Percentiles rank a stretch among this genome's conserved stretches.
Conservation (phyloP, 2,113 vertebrate genomes). For the Dipodomys ordii region DNA sequence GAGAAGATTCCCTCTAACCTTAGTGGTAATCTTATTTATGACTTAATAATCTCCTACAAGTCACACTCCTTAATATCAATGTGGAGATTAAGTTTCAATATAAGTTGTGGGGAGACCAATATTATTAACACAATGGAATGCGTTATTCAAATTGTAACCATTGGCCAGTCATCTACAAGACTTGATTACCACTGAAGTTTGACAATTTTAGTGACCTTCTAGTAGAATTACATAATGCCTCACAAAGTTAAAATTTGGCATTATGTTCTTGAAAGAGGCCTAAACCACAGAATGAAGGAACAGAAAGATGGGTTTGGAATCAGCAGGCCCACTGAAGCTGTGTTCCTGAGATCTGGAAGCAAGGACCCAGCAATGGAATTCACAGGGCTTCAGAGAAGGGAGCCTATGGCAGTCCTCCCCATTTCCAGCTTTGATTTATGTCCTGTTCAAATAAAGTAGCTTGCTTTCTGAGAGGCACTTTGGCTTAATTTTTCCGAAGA, state of each 20-base stretch:
- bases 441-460: conserved; percentile 63
- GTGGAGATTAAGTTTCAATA: not conserved
- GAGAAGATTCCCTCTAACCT: not conserved
- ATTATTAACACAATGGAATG: not conserved
- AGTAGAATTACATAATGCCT: conserved; percentile 68
- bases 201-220: conserved; percentile 57
- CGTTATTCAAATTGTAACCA: not conserved
- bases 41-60: not conserved
- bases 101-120: not conserved
- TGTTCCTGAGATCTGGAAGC: conserved; percentile 69
- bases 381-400: conserved; percentile 27
- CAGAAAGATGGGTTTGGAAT: conserved; percentile 52
- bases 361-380: not conserved
- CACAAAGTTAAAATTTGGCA: conserved; percentile 74
- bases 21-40: not conserved
- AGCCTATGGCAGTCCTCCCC: not conserved
- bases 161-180: not conserved
- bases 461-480: conserved; percentile 58
- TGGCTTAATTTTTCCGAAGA: conserved; percentile 70
- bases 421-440: conserved; percentile 56
- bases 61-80: not conserved
- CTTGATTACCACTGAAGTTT: conserved; percentile 60
- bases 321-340: conserved; percentile 14
- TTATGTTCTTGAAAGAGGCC: conserved; percentile 68
- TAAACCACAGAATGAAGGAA: conserved; percentile 59